Percentiles rank a stretch among this genome's conserved stretches.
phyloP scores from a whole-genome alignment of 2,113 vertebrate genomes.

The Eolophus roseicapilla region DNA sequence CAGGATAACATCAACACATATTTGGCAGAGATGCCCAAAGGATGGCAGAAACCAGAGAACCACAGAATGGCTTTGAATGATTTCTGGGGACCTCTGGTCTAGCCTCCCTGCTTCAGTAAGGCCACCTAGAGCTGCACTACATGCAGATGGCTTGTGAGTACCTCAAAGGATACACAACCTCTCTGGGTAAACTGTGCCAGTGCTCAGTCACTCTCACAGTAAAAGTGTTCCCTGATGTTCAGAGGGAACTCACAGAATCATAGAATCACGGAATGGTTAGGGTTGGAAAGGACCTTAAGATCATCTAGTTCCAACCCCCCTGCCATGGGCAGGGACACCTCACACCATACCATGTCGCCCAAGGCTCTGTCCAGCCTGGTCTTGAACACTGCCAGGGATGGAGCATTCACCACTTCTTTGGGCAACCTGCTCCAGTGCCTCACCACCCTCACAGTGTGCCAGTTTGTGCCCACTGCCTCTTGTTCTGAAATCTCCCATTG shows the following conservation, averaged over 20 bases:
- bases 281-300: not conserved
- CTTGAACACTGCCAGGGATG: not conserved
- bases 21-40: not conserved
- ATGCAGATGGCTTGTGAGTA: not conserved
- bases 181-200: not conserved
- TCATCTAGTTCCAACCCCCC: too few species aligned
- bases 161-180: not conserved
- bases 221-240: not conserved
- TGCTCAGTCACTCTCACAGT: not conserved
- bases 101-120: not conserved
- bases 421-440: not conserved
- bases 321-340: not conserved
- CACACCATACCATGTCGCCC: not conserved
- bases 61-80: not conserved
- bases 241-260: not conserved
- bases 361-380: not conserved
- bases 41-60: not conserved
- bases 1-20: not conserved
- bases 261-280: not conserved
- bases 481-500: not conserved
- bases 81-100: not conserved
- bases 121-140: not conserved
- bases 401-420: not conserved
- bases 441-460: rapidly evolving
- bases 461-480: not conserved